Evolutionary conservation across 2,113 vertebrate species (phyloP).

Genomic region (Myrmecobius fasciatus): DNA sequence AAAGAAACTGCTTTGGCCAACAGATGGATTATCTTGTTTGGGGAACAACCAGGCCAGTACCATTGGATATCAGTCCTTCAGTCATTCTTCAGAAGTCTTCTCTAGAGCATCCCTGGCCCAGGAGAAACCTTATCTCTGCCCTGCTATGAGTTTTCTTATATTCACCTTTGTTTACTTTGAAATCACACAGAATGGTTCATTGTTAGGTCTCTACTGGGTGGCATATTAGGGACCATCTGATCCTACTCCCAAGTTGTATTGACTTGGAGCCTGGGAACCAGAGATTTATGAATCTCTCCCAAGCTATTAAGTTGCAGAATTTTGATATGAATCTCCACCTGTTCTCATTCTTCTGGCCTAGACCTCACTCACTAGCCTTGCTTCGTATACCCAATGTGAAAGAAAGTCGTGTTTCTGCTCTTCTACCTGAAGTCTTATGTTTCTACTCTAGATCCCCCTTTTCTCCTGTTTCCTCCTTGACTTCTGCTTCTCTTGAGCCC

Average conservation of each 20-base stretch:
- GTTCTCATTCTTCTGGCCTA: neutral
- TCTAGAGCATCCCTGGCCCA: neutral
- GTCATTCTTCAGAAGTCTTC: neutral
- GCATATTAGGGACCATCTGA: neutral
- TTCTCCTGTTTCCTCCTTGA: neutral
- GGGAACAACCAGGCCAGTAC: too few relatives aligned
- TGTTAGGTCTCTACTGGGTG: neutral
- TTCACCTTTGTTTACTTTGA: neutral
- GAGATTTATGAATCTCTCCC: neutral
- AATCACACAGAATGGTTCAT: neutral
- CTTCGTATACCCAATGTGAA: neutral
- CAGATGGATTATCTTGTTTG: too few relatives aligned
- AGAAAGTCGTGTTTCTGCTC: neutral
- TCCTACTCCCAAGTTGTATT: neutral
- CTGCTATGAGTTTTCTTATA: neutral
- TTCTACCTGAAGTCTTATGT: neutral
- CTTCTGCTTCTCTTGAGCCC: neutral
- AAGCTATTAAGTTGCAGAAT: neutral
- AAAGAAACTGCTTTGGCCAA: too few relatives aligned
- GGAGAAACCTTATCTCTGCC: neutral
- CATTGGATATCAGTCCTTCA: neutral
- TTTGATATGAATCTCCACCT: neutral
- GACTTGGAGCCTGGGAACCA: neutral
- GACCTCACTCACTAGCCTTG: neutral
- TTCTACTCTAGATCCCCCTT: neutral